A percentile compares a stretch with the other conserved stretches of the same genome.
Evolutionary conservation across 2,797 vertebrate species (phyloP).

Genomic region (Podarcis siculus): DNA sequence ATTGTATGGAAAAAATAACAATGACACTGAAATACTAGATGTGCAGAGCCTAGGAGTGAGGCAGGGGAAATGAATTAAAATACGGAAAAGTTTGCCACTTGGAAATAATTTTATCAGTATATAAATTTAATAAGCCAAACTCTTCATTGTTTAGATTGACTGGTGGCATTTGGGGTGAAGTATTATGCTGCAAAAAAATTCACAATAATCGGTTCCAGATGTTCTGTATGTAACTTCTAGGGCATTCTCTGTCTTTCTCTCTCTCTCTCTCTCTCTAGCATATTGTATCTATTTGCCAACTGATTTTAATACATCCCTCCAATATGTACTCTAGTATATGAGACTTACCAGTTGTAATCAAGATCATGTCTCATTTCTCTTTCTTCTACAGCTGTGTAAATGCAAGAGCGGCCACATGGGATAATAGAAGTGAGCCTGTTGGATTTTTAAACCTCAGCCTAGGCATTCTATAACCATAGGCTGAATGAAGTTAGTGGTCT

Average conservation of each 20-base stretch:
- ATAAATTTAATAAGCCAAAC: slow-evolving; percentile 53
- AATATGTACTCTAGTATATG: slow-evolving; percentile 32
- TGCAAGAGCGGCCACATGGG: rapidly evolving
- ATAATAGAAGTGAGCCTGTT: not conserved
- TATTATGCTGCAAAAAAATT: slow-evolving; percentile 52
- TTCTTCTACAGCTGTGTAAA: not conserved
- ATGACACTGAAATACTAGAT: not conserved
- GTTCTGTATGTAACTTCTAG: slow-evolving; percentile 36
- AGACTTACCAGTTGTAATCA: slow-evolving; percentile 37
- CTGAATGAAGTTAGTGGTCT: slow-evolving; percentile 23
- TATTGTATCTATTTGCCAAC: slow-evolving; percentile 70
- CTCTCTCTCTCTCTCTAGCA: slow-evolving; percentile 15
- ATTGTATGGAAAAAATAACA: not conserved
- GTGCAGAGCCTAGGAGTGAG: slow-evolving; percentile 14
- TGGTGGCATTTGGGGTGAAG: slow-evolving; percentile 45
- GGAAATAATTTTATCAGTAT: slow-evolving; percentile 34
- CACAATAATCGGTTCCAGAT: slow-evolving; percentile 30
- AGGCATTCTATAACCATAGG: slow-evolving; percentile 36
- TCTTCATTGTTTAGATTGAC: slow-evolving; percentile 37
- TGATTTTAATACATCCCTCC: slow-evolving; percentile 63
- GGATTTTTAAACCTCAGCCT: not conserved
- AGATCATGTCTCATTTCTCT: not conserved
- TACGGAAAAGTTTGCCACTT: slow-evolving; percentile 5
- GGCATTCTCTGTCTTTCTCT: slow-evolving; percentile 24
- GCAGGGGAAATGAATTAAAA: slow-evolving; percentile 44